Conservation (phyloP, 2,113 vertebrate species). For the human (Homo sapiens) region GRCh38 chr12:4296001-4296500, state of each 20-base stretch:
- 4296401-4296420: background rate
- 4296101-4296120: background rate
- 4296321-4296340: background rate
- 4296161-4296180: background rate
- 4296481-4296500: background rate
- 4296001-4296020: background rate
- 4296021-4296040: background rate
- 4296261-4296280: background rate
- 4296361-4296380: background rate
- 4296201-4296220: too few relatives aligned
- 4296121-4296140: background rate
- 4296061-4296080: background rate
- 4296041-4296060: background rate
- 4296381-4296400: background rate
- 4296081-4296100: background rate
- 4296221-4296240: background rate
- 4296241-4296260: background rate
- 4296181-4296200: background rate
- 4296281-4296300: background rate
- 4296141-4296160: background rate
- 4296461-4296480: background rate
- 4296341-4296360: background rate
- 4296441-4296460: background rate
- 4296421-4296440: background rate
- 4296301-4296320: background rate